Conservation (phyloP, 2,113 vertebrate species). For the Brachyhypopomus gauderio region DNA sequence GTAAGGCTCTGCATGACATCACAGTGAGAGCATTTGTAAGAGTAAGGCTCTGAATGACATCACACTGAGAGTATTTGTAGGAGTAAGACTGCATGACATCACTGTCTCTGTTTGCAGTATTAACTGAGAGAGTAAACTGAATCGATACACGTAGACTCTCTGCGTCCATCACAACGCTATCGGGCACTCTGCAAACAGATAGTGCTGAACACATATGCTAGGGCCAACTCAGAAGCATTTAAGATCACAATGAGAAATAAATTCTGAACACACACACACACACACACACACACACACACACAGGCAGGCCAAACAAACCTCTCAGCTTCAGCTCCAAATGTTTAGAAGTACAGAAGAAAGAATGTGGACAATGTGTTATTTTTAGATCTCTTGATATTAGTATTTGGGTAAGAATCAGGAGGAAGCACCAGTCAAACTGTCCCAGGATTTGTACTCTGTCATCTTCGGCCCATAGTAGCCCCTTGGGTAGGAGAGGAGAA, state of each 20-base stretch:
- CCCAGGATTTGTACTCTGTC: constrained; percentile 29
- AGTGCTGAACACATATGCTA: constrained; percentile 24
- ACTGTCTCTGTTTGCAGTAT: too few species aligned
- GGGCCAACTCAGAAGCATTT: constrained; percentile 25
- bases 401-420: constrained; percentile 27
- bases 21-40: too few species aligned
- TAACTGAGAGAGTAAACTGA: too few species aligned
- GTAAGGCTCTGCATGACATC: too few species aligned
- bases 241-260: constrained; percentile 27
- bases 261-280: constrained; percentile 6
- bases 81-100: too few species aligned
- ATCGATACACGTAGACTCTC: too few species aligned
- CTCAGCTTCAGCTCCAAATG: constrained; percentile 25
- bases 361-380: constrained; percentile 28
- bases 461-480: constrained; percentile 30
- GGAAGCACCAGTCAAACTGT: constrained; percentile 35
- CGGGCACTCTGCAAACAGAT: constrained; percentile 40
- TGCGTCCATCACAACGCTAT: constrained; percentile 32
- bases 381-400: constrained; percentile 42
- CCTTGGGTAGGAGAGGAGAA: constrained; percentile 59
- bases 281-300: constrained; percentile 11
- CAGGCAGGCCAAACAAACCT: neutral
- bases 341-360: neutral
- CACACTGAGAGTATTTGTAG: too few species aligned
- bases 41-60: too few species aligned